Evolutionary conservation across 2,797 vertebrate genomes (phyloP).

Genomic region (Sebastes steindachneri): DNA sequence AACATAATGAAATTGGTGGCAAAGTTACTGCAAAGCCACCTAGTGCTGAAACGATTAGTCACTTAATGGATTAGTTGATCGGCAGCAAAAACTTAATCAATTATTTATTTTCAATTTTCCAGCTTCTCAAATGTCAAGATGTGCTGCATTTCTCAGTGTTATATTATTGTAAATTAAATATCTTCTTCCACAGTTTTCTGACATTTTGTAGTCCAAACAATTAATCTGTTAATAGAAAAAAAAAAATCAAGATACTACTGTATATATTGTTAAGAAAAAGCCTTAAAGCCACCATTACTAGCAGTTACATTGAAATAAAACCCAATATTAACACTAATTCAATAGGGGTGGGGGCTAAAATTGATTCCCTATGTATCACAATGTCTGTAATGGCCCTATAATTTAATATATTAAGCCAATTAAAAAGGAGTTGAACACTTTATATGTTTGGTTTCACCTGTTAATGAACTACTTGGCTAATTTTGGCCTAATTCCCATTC

Average conservation of each 20-base stretch:
- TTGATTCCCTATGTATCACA: too few species aligned
- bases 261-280: not conserved
- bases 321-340: not conserved
- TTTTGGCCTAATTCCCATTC: not conserved
- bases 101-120: not conserved
- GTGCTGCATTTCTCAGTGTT: not conserved
- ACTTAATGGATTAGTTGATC: too few species aligned
- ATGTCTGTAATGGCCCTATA: too few species aligned
- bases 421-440: not conserved
- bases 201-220: not conserved
- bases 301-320: not conserved
- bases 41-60: too few species aligned
- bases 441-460: not conserved
- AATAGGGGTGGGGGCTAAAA: not conserved
- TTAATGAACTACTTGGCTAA: not conserved
- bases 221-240: not conserved
- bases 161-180: not conserved
- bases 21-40: too few species aligned
- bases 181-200: not conserved
- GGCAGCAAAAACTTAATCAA: too few species aligned
- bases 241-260: not conserved
- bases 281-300: not conserved
- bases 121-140: not conserved
- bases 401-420: not conserved
- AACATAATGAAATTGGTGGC: not conserved